phyloP scores from a whole-genome alignment of 2,113 vertebrate genomes.

The Cyrtonyx montezumae region DNA sequence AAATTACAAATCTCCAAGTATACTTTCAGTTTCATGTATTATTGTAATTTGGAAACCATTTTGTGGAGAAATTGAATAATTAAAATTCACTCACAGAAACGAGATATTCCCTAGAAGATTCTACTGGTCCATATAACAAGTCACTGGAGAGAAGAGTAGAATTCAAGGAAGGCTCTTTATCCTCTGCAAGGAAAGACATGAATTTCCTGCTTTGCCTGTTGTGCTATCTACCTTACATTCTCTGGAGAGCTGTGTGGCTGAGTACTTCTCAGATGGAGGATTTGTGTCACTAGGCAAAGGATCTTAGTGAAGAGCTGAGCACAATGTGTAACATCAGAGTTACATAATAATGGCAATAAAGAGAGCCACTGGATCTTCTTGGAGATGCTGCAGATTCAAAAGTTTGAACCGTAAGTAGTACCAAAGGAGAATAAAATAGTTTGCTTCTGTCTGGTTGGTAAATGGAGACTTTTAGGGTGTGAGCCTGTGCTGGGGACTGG shows the following conservation, averaged over 20 bases:
- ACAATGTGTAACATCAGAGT: neutral
- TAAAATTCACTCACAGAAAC: neutral
- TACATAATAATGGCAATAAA: accelerated
- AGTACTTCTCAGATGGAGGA: neutral
- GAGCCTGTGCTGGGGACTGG: neutral
- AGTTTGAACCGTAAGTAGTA: accelerated
- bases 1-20: conserved; percentile 28
- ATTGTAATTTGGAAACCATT: conserved; percentile 41
- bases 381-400: neutral
- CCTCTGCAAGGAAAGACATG: neutral
- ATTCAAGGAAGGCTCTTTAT: neutral
- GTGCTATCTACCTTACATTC: neutral
- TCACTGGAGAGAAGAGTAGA: neutral
- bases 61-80: conserved; percentile 57
- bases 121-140: neutral
- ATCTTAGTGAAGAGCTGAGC: neutral
- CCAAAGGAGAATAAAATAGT: neutral
- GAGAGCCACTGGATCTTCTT: neutral
- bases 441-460: neutral
- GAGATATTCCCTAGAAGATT: neutral
- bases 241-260: neutral
- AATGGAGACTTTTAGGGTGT: neutral
- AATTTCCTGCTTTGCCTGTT: neutral
- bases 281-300: neutral
- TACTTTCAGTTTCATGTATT: conserved; percentile 9